These are phyloP conservation scores for Sinosuthora webbiana DNA, from an alignment of 2,113 vertebrate species.

Conservation along the genomic window DNA sequence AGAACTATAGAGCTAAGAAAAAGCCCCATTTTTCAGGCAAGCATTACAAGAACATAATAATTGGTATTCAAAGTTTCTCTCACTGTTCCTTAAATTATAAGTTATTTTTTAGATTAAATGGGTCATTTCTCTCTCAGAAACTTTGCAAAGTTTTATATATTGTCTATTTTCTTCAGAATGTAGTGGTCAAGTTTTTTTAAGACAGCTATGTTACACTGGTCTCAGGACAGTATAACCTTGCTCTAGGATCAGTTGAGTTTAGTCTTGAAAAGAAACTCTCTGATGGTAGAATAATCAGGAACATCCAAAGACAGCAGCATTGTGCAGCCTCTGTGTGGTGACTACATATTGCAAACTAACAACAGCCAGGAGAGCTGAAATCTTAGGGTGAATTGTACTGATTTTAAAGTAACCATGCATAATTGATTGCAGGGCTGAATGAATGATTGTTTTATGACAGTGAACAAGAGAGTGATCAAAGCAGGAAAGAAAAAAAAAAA, in stretches of 20 bases:
- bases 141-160: neutral
- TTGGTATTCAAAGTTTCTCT: neutral
- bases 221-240: neutral
- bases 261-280: neutral
- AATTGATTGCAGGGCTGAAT: neutral
- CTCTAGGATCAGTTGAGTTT: neutral
- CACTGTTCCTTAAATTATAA: neutral
- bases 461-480: neutral
- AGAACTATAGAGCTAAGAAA: neutral
- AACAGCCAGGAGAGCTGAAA: neutral
- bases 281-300: neutral
- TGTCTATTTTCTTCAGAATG: neutral
- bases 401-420: neutral
- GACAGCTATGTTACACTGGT: neutral
- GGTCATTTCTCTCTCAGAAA: neutral
- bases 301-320: accelerated
- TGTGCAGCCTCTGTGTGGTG: neutral
- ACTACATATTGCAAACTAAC: neutral
- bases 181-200: neutral
- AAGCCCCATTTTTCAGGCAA: neutral
- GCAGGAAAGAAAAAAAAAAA: neutral
- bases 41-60: neutral
- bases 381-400: neutral
- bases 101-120: neutral
- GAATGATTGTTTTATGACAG: neutral